A percentile compares a stretch with the other conserved stretches of the same genome.
Conservation (phyloP, 2,113 vertebrate genomes). For the Colistium nudipinnis region DNA sequence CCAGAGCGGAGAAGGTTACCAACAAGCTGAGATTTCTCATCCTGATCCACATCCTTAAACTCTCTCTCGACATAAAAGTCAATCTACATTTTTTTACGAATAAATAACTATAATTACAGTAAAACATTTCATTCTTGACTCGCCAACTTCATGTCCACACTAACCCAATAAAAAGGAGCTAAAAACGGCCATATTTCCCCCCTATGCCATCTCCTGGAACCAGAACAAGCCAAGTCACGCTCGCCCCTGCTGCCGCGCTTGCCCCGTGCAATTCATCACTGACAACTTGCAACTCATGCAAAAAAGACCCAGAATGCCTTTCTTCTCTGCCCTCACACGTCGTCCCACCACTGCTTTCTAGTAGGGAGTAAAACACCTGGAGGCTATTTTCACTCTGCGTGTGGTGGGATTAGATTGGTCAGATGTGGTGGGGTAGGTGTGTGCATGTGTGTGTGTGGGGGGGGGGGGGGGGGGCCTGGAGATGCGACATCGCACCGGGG, state of each 20-base stretch:
- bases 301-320: conserved; percentile 45
- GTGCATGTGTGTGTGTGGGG: too few relatives aligned
- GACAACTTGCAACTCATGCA: conserved; percentile 45
- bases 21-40: conserved; percentile 12
- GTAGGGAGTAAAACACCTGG: conserved; percentile 33
- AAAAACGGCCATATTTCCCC: conserved; percentile 59
- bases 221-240: conserved; percentile 26
- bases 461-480: too few relatives aligned
- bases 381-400: conserved; percentile 33
- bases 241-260: conserved; percentile 23
- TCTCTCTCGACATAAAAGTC: too few relatives aligned
- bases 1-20: conserved; percentile 30
- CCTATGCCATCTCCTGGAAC: conserved; percentile 56
- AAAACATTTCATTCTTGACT: conserved; percentile 10
- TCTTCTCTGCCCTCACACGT: conserved; percentile 17
- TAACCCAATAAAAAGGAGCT: conserved; percentile 36
- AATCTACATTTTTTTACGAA: too few relatives aligned
- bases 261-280: conserved; percentile 58
- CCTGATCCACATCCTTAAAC: not conserved
- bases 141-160: conserved; percentile 21
- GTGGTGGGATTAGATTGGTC: conserved; percentile 48
- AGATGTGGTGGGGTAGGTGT: conserved; percentile 36
- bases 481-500: conserved; percentile 42
- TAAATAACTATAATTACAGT: not conserved
- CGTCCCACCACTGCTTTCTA: conserved; percentile 17